Conservation (phyloP, 2,797 vertebrate species). For the Hozukius guyotensis region DNA sequence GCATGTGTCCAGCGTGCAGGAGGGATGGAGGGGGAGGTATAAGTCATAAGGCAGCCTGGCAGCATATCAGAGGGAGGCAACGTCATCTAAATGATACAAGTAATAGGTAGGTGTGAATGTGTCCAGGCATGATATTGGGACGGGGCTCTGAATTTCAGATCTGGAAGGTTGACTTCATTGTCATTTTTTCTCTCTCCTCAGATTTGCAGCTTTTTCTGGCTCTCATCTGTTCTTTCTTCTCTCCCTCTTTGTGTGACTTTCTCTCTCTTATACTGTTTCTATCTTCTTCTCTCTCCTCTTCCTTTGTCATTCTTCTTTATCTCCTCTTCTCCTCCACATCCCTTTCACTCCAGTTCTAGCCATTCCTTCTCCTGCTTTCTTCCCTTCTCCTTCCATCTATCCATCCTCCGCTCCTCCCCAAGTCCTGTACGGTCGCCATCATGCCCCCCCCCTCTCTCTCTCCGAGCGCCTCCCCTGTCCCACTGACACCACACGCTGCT, state of each 20-base stretch:
- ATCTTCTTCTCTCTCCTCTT: constrained; percentile 10
- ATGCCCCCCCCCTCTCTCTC: constrained; percentile 38
- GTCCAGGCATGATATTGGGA: constrained; percentile 50
- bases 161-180: constrained; percentile 20
- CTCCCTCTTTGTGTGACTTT: background rate
- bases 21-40: constrained; percentile 50
- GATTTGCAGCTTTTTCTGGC: constrained; percentile 26
- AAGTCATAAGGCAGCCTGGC: constrained; percentile 61
- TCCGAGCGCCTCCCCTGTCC: constrained; percentile 75
- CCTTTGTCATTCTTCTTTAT: constrained; percentile 23
- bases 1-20: constrained; percentile 56
- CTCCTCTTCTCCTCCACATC: constrained; percentile 10
- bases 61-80: constrained; percentile 62
- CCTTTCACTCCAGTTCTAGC: constrained; percentile 25
- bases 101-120: constrained; percentile 66
- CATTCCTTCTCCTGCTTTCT: constrained; percentile 16
- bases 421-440: constrained; percentile 68
- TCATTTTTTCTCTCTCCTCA: constrained; percentile 7
- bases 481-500: constrained; percentile 86
- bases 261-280: background rate
- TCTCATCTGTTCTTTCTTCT: constrained; percentile 27
- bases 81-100: constrained; percentile 70
- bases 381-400: constrained; percentile 28
- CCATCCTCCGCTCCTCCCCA: constrained; percentile 42
- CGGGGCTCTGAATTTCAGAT: constrained; percentile 18